phyloP scores from a whole-genome alignment of 2,797 vertebrate genomes.

The Mergus octosetaceus region DNA sequence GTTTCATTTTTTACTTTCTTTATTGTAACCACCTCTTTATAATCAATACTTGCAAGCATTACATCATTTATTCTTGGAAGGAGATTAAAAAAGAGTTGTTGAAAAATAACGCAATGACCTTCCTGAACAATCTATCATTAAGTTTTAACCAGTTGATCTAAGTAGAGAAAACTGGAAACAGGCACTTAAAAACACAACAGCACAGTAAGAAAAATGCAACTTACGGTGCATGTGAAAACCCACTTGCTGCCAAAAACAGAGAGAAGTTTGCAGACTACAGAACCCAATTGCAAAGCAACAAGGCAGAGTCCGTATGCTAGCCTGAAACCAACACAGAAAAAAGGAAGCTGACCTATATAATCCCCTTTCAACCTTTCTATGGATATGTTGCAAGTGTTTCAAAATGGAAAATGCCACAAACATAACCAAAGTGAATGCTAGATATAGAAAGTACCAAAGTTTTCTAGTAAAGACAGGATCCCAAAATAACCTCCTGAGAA shows the following conservation, averaged over 20 bases:
- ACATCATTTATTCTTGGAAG: neutral
- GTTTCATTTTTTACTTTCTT: neutral
- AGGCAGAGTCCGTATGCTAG: neutral
- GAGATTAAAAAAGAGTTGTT: neutral
- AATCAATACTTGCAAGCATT: neutral
- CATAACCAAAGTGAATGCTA: neutral
- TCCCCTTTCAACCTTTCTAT: neutral
- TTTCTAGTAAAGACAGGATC: neutral
- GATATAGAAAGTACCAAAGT: neutral
- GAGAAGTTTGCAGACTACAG: neutral
- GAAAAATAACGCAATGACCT: neutral
- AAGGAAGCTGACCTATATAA: neutral
- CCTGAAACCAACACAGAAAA: neutral
- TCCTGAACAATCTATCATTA: neutral
- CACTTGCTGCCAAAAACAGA: too few species aligned
- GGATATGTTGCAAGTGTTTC: neutral
- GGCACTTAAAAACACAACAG: neutral
- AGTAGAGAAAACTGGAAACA: neutral
- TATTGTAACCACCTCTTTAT: neutral
- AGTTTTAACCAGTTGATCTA: neutral
- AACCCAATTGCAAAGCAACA: neutral
- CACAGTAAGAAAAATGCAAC: fast-evolving
- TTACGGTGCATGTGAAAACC: neutral
- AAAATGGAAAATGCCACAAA: neutral
- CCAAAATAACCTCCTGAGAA: neutral